Percentiles rank a stretch among this genome's conserved stretches.
phyloP scores from a whole-genome alignment of 1,140 invertebrate genomes.

The Sycophaga agraensis region DNA sequence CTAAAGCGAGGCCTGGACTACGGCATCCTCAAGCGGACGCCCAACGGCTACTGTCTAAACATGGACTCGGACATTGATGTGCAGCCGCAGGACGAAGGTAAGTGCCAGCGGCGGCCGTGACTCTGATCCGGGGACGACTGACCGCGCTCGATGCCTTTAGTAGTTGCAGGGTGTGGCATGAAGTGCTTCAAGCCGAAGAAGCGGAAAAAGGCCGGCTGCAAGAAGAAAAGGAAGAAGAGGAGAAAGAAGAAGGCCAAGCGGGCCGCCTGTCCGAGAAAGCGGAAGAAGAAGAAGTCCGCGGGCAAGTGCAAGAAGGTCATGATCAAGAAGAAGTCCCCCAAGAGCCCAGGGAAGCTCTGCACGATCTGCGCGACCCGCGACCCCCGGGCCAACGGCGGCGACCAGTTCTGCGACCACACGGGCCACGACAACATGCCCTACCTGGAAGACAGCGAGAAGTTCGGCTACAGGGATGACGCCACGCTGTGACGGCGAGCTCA shows the following conservation, averaged over 20 bases:
- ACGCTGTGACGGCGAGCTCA: no score
- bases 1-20: slow-evolving; percentile 49
- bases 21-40: slow-evolving; percentile 43
- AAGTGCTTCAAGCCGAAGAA: neutral
- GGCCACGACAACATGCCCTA: neutral
- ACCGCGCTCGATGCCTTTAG: no score
- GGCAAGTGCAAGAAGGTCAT: no score
- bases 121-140: no score
- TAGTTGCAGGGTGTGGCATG: no score
- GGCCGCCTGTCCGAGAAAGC: neutral
- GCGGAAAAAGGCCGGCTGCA: neutral
- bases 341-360: slow-evolving; percentile 9
- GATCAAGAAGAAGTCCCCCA: no score
- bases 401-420: neutral
- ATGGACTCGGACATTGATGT: slow-evolving; percentile 28
- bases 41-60: slow-evolving; percentile 44
- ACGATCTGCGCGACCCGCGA: slow-evolving; percentile 9
- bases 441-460: neutral
- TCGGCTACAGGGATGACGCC: neutral
- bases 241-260: no score
- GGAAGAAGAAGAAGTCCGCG: no score
- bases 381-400: neutral
- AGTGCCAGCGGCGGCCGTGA: no score
- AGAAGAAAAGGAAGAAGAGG: neutral
- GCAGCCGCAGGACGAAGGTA: slow-evolving; percentile 21